These are phyloP conservation scores for Calvadosia cruxmelitensis DNA, from an alignment of 30 jellyfish, hydroid and myxozoan species.

Conservation along the genomic window DNA sequence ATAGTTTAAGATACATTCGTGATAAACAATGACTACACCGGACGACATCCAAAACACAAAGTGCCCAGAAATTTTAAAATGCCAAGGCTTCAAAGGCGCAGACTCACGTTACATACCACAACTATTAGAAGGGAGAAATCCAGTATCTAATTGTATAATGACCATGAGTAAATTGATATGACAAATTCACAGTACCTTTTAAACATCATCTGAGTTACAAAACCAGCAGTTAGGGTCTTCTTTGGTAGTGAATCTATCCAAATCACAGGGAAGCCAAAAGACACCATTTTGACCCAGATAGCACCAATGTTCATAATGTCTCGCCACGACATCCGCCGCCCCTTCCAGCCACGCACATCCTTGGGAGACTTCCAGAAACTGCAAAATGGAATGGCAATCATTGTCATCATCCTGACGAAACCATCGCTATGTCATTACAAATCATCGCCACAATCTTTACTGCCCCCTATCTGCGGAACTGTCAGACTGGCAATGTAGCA, in stretches of 20 bases:
- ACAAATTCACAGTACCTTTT: not conserved
- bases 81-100: too few species aligned
- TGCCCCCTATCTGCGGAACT: not conserved
- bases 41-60: too few species aligned
- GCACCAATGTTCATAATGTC: conserved; percentile 82
- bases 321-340: conserved; percentile 88
- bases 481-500: too few species aligned
- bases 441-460: not conserved
- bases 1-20: too few species aligned
- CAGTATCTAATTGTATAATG: too few species aligned
- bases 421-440: too few species aligned
- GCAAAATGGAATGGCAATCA: not conserved
- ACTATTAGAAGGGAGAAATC: too few species aligned
- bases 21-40: too few species aligned
- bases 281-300: conserved; percentile 88
- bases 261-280: conserved; percentile 94
- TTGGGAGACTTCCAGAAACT: conserved; percentile 94
- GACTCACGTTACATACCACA: too few species aligned
- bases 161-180: not conserved
- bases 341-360: conserved; percentile 75
- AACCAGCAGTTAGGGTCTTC: conserved; percentile 66
- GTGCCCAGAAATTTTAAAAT: too few species aligned
- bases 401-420: too few species aligned
- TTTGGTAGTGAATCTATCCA: conserved; percentile 91
- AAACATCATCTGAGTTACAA: conserved; percentile 63